A percentile compares a stretch with the other conserved stretches of the same genome.
phyloP scores from a whole-genome alignment of 2,888 invertebrate genomes.

The Xylophagus ater region DNA sequence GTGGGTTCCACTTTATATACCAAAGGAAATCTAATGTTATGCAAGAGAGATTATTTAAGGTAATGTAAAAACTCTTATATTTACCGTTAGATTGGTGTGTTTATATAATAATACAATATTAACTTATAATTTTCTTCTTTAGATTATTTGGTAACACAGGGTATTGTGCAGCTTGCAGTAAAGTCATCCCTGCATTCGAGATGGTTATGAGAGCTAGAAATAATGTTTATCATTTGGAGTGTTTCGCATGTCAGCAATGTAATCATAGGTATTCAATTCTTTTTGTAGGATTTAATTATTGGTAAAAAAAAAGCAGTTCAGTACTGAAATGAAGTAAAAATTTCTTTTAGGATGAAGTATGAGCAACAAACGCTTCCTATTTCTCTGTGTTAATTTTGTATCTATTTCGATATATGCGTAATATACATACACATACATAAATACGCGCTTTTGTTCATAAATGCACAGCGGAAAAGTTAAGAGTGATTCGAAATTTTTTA shows the following conservation, averaged over 20 bases:
- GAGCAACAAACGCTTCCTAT: too few species aligned
- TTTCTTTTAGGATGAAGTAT: too few species aligned
- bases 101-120: too few species aligned
- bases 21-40: slow-evolving; percentile 88
- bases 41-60: slow-evolving; percentile 94
- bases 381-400: too few species aligned
- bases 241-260: slow-evolving; percentile 97
- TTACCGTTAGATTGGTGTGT: background rate
- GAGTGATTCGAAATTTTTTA: too few species aligned
- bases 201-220: slow-evolving; percentile 97
- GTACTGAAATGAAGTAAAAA: too few species aligned
- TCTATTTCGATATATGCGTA: too few species aligned
- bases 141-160: slow-evolving; percentile 93
- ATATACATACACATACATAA: too few species aligned
- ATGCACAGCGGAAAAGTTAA: too few species aligned
- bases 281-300: too few species aligned
- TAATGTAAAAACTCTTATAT: slow-evolving; percentile 27
- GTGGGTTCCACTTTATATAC: slow-evolving; percentile 93
- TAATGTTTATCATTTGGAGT: slow-evolving; percentile 96
- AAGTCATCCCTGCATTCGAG: slow-evolving; percentile 96
- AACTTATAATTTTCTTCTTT: slow-evolving; percentile 19
- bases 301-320: too few species aligned
- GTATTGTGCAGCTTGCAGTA: slow-evolving; percentile 93
- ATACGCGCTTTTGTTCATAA: too few species aligned
- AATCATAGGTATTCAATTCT: slow-evolving; percentile 96